Conservation (phyloP, 2,113 vertebrate species). For the Eonycteris spelaea region DNA sequence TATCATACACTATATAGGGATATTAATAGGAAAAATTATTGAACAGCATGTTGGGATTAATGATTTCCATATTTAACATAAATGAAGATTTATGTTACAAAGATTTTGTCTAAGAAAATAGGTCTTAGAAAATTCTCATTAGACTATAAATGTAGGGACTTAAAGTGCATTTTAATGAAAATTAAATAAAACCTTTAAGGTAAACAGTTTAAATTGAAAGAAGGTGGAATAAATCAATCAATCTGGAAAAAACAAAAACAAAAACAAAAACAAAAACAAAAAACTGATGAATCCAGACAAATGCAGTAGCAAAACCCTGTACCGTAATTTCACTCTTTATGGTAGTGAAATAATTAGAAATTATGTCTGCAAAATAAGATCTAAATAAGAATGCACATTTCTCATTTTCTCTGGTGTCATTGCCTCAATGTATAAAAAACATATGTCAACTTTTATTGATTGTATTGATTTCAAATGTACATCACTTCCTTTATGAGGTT, state of each 20-base stretch:
- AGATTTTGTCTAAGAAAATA: no score
- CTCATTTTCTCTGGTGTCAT: not conserved
- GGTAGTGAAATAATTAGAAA: no score
- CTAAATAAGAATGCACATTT: no score
- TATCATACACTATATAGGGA: accelerated
- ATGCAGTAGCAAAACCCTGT: not conserved
- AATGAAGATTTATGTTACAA: not conserved
- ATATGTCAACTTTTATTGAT: not conserved
- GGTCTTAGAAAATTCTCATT: not conserved
- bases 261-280: no score
- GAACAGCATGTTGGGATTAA: not conserved
- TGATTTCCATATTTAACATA: not conserved
- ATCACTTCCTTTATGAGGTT: not conserved
- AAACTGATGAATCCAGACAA: not conserved
- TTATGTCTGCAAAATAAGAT: no score
- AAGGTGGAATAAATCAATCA: not conserved
- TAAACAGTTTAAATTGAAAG: not conserved
- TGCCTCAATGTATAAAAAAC: not conserved
- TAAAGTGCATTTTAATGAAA: not conserved
- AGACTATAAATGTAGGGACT: not conserved
- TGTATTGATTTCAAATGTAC: not conserved
- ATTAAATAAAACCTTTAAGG: not conserved
- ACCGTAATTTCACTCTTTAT: no score
- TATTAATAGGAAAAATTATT: not conserved
- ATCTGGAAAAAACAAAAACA: not conserved